Evolutionary conservation across 2,113 vertebrate genomes (phyloP).

Genomic region (Cygnus atratus): DNA sequence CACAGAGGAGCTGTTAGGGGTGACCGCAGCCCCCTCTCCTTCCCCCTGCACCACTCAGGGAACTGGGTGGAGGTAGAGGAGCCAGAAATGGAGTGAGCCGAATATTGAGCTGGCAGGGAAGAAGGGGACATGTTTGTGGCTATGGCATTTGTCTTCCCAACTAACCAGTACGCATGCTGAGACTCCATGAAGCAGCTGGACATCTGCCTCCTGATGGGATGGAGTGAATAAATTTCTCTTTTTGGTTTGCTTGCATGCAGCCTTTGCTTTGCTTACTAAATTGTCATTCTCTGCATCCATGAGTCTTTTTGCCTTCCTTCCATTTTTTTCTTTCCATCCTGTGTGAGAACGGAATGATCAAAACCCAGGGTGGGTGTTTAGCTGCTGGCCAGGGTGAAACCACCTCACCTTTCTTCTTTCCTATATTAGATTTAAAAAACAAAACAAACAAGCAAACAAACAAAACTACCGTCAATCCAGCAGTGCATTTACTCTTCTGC

Average conservation of each 20-base stretch:
- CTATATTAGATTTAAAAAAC: neutral
- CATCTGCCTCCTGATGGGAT: too few species aligned
- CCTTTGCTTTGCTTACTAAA: neutral
- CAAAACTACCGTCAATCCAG: too few species aligned
- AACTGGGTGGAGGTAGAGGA: too few species aligned
- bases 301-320: neutral
- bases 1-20: too few species aligned
- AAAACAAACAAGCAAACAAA: neutral
- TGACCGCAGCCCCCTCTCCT: too few species aligned
- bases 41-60: too few species aligned
- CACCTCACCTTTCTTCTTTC: neutral
- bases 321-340: neutral
- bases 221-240: neutral
- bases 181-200: too few species aligned
- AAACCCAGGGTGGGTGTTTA: neutral
- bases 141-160: too few species aligned
- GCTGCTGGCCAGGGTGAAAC: neutral
- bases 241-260: neutral
- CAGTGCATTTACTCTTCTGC: neutral
- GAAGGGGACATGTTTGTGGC: too few species aligned
- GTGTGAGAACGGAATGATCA: neutral
- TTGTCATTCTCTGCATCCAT: neutral
- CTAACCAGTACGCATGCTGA: too few species aligned
- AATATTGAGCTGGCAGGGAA: too few species aligned
- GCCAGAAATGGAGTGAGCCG: too few species aligned